These are phyloP conservation scores for Iguana delicatissima DNA, from an alignment of 2,797 vertebrate genomes.

Conservation along the genomic window DNA sequence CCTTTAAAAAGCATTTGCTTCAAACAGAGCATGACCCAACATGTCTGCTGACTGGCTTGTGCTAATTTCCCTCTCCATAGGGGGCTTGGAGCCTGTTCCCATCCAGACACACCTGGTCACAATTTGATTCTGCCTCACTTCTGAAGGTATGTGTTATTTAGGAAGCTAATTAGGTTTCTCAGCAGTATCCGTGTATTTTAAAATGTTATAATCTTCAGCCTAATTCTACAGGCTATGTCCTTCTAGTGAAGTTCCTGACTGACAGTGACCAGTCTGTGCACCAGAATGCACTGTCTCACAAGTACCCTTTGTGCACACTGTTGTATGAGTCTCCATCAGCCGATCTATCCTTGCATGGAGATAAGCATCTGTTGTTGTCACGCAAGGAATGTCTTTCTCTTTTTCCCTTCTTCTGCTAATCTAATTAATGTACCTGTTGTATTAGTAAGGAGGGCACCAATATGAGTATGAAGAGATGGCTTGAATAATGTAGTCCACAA, in stretches of 20 bases:
- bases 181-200: conserved; percentile 52
- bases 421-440: not conserved
- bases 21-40: conserved; percentile 57
- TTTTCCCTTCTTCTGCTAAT: not conserved
- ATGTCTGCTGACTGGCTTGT: conserved; percentile 52
- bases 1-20: conserved; percentile 45
- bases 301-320: not conserved
- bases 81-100: conserved; percentile 45
- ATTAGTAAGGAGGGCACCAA: not conserved
- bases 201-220: conserved; percentile 38
- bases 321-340: not conserved
- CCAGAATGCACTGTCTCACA: not conserved
- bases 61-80: conserved; percentile 36
- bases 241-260: not conserved
- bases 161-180: conserved; percentile 53
- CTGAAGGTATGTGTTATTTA: conserved; percentile 56
- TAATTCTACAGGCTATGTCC: not conserved
- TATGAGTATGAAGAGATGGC: not conserved
- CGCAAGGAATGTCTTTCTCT: not conserved
- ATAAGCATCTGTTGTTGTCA: not conserved
- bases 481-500: not conserved
- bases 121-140: conserved; percentile 55
- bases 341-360: too few relatives aligned
- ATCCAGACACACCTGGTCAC: conserved; percentile 21
- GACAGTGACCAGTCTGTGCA: not conserved